Conservation (phyloP, 2,888 invertebrate genomes). For the Heteropelma amictum region DNA sequence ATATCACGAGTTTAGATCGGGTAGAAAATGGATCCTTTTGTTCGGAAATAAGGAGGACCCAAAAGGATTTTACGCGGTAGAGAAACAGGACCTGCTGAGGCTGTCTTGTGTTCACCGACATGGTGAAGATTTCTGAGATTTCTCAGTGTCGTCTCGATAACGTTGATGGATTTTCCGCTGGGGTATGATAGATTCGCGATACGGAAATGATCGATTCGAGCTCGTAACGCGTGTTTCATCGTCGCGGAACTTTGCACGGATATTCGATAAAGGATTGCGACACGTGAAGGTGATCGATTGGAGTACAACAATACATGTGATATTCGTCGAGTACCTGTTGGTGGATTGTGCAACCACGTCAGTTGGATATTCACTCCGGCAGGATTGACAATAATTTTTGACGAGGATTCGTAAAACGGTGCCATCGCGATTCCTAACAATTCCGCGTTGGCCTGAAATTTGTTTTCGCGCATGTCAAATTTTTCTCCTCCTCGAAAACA, state of each 20-base stretch:
- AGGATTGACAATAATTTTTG: too few species aligned
- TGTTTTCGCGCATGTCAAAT: too few species aligned
- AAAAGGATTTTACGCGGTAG: not conserved
- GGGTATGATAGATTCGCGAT: constrained; percentile 34
- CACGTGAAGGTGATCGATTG: constrained; percentile 36
- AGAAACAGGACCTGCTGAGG: not conserved
- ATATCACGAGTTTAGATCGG: too few species aligned
- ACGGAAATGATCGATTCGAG: constrained; percentile 36
- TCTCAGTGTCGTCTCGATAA: constrained; percentile 34
- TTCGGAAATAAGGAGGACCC: not conserved
- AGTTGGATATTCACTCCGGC: not conserved
- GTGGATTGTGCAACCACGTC: constrained; percentile 15
- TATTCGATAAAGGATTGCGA: constrained; percentile 22
- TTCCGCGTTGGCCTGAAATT: too few species aligned
- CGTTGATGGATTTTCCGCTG: constrained; percentile 39
- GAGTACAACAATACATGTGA: constrained; percentile 19
- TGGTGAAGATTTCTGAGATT: constrained; percentile 21
- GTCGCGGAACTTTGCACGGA: constrained; percentile 10
- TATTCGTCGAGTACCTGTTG: not conserved
- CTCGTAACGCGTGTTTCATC: constrained; percentile 20
- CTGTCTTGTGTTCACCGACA: constrained; percentile 33
- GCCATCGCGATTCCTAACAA: not conserved
- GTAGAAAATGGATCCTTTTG: too few species aligned
- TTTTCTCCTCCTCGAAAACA: too few species aligned
- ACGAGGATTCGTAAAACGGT: constrained; percentile 2